Base-by-base conservation (phyloP, 2,888 invertebrate genomes). In the Phalangium opilio region DNA sequence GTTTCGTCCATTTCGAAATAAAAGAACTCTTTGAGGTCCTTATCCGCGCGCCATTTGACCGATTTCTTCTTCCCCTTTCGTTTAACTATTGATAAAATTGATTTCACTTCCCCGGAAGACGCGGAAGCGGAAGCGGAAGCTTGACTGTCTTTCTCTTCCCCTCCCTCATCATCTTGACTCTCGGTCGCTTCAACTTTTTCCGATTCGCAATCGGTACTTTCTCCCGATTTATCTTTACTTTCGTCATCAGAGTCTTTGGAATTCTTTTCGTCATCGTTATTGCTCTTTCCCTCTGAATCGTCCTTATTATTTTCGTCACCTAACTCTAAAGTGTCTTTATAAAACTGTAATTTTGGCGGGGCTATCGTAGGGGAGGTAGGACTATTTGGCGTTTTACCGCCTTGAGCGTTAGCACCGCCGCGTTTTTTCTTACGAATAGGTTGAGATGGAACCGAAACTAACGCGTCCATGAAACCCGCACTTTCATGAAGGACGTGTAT, bases 1-100 rank as follows among this genome's bases (percentile, higher is more conserved):
- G 83, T 90, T 68, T 91, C 93, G 67, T 95, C 93, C 57, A 93
- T 69, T 66, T 93, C 93, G 66, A 96, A 95, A 67, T 78, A 91
- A 59, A 82, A 79, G 48, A 87, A 73, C 60, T 83, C 79, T 59
- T 83, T 83, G 32, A 96, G 70, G 55, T 81, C 77, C 5, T 74
- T 68, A 50, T 89, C 87, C 3, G 79, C 75, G 61, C 81, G 81
- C 81, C 53, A 53, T 45, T 39, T 47, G 7, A 53, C 53, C 32
- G 45, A 45, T 35, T 53, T 53, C 33, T 53, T 53, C 20, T 33
- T 45, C 15, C 47, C 43, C 34, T 42, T 39, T 40, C 50, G 42
- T 34, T 45, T 46, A 1, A 49, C 47, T 21, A 49, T 47, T 11
- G 50, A 49, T 17, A 53, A 44, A 42, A 53, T 53, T 1, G 53